These are phyloP conservation scores for Oreochromis aureus DNA, from an alignment of 2,113 vertebrate species.

Conservation along the genomic window DNA sequence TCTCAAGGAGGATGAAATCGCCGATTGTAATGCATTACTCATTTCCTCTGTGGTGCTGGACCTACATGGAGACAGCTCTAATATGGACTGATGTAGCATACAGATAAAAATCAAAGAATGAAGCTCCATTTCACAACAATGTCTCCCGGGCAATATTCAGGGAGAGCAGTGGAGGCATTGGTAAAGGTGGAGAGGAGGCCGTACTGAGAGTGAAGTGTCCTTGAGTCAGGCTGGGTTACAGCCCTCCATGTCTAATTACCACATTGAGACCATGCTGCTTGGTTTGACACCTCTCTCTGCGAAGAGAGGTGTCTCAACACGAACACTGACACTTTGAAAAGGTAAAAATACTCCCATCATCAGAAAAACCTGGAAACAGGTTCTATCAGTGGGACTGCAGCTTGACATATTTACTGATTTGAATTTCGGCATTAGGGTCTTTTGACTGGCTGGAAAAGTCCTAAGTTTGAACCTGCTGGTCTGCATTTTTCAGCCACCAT, in stretches of 20 bases:
- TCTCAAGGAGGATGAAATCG: slow-evolving; percentile 24
- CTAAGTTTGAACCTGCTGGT: neutral
- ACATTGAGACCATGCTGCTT: slow-evolving; percentile 27
- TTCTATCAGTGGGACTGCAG: neutral
- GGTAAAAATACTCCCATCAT: neutral
- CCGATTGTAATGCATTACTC: slow-evolving; percentile 14
- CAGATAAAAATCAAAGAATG: slow-evolving; percentile 37
- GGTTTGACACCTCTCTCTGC: slow-evolving; percentile 18
- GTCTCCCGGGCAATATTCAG: slow-evolving; percentile 4
- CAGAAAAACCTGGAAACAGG: neutral
- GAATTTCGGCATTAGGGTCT: neutral
- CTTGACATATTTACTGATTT: neutral
- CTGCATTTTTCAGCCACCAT: neutral
- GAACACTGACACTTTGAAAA: neutral
- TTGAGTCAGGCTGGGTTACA: slow-evolving; percentile 51
- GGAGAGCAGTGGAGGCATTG: neutral
- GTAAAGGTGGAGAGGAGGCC: neutral
- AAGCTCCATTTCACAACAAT: slow-evolving; percentile 25
- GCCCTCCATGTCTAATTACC: slow-evolving; percentile 52
- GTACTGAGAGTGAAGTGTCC: slow-evolving; percentile 33
- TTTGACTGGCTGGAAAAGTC: neutral
- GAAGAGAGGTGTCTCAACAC: slow-evolving; percentile 4
- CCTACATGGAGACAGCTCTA: slow-evolving; percentile 9
- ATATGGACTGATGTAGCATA: slow-evolving; percentile 23
- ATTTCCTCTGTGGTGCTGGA: slow-evolving; percentile 26